A percentile compares a stretch with the other conserved stretches of the same genome.
Conservation (phyloP, 2,797 vertebrate species). For the Lindbergichthys nudifrons region DNA sequence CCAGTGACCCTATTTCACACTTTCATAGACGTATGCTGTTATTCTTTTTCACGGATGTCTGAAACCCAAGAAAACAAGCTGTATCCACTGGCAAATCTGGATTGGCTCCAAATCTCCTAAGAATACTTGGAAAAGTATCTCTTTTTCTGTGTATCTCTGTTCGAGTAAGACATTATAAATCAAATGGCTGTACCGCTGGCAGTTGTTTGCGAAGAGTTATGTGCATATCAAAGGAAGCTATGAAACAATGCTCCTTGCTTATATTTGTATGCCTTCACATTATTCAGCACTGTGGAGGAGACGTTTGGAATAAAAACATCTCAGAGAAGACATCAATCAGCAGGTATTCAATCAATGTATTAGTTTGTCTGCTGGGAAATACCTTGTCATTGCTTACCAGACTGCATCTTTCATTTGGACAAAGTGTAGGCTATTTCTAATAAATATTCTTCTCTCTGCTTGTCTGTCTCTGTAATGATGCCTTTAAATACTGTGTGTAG, state of each 20-base stretch:
- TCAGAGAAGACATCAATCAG: neutral
- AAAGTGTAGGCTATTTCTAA: neutral
- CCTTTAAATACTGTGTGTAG: neutral
- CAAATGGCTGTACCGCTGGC: neutral
- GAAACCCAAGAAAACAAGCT: neutral
- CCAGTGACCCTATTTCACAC: constrained; percentile 1
- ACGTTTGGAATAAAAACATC: neutral
- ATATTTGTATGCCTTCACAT: constrained; percentile 10
- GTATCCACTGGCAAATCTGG: neutral
- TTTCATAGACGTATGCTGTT: neutral
- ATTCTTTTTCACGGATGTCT: constrained; percentile 10
- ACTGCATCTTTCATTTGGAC: constrained; percentile 4
- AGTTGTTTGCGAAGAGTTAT: constrained; percentile 21
- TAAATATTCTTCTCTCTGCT: neutral
- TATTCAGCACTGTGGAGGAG: constrained; percentile 4
- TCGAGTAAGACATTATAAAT: constrained; percentile 13
- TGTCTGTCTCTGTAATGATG: constrained; percentile 10
- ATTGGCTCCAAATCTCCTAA: neutral
- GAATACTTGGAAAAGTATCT: neutral
- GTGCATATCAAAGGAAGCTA: constrained; percentile 15
- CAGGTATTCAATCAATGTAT: constrained; percentile 6
- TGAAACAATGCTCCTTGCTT: constrained; percentile 12
- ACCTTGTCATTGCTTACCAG: neutral
- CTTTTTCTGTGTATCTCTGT: neutral
- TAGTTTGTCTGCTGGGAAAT: neutral